phyloP scores from a whole-genome alignment of 2,797 vertebrate species.

The Bryconaethiops microstoma region DNA sequence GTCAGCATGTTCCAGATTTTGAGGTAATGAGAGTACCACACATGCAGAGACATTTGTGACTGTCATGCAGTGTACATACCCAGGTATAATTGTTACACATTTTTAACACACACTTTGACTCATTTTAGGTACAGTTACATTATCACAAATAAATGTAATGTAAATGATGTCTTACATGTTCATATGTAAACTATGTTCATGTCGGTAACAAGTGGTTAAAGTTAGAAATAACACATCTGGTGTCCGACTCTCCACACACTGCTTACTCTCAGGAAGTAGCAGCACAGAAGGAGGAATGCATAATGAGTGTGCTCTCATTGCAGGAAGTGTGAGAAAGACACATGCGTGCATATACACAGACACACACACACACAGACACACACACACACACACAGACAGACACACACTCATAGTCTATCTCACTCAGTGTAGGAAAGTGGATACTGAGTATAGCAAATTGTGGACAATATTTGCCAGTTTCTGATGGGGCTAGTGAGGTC shows the following conservation, averaged over 20 bases:
- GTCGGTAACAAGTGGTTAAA: slow-evolving; percentile 5
- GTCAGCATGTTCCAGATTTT: not conserved
- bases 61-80: not conserved
- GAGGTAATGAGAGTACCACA: too few relatives aligned
- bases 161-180: not conserved
- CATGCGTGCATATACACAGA: not conserved
- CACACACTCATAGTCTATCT: not conserved
- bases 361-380: too few relatives aligned
- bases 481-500: not conserved
- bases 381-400: not conserved
- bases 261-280: slow-evolving; percentile 59
- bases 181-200: not conserved
- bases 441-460: not conserved
- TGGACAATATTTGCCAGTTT: not conserved
- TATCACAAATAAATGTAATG: not conserved
- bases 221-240: slow-evolving; percentile 54
- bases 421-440: slow-evolving; percentile 10
- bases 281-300: slow-evolving; percentile 44
- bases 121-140: not conserved
- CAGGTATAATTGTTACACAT: not conserved
- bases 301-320: slow-evolving; percentile 54
- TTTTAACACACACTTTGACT: not conserved
- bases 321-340: slow-evolving; percentile 70
- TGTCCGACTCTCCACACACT: slow-evolving; percentile 49
- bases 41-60: not conserved